These are phyloP conservation scores for Auanema sp. DNA, from an alignment of 2,888 invertebrate species.

Conservation along the genomic window DNA sequence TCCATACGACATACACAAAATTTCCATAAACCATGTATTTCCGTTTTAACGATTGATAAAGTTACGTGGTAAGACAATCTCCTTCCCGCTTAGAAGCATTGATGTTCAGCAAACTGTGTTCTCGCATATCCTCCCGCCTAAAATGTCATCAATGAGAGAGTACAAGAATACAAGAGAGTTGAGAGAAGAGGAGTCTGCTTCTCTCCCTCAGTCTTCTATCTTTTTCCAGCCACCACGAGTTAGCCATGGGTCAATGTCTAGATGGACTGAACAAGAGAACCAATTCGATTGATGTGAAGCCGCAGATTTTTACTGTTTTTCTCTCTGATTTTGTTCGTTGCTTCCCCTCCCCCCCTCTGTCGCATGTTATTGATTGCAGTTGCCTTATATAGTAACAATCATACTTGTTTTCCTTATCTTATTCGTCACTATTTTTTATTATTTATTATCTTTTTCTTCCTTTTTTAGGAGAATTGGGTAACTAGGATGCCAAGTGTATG, in stretches of 20 bases:
- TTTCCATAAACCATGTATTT: too few relatives aligned
- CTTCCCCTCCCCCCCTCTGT: background rate
- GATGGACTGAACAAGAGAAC: too few relatives aligned
- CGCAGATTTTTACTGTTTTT: slow-evolving; percentile 2
- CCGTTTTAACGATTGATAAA: too few relatives aligned
- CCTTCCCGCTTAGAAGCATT: too few relatives aligned
- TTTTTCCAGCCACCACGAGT: background rate
- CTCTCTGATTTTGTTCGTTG: slow-evolving; percentile 4
- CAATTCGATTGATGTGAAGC: background rate
- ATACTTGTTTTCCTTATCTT: background rate
- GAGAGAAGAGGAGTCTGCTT: too few relatives aligned
- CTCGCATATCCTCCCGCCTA: too few relatives aligned
- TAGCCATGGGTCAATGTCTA: slow-evolving; percentile 5
- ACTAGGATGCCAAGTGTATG: slow-evolving; percentile 18
- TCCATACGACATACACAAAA: too few relatives aligned
- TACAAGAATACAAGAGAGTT: too few relatives aligned
- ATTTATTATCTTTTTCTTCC: background rate
- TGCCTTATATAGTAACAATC: background rate
- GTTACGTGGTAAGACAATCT: too few relatives aligned
- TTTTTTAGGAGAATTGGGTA: background rate
- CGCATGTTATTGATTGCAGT: background rate
- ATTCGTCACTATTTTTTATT: background rate
- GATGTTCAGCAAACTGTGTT: too few relatives aligned
- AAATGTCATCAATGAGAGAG: too few relatives aligned
- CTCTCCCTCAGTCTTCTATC: too few relatives aligned